Conservation (phyloP, 2,797 vertebrate species). For the Phrynocephalus vlangalii region DNA sequence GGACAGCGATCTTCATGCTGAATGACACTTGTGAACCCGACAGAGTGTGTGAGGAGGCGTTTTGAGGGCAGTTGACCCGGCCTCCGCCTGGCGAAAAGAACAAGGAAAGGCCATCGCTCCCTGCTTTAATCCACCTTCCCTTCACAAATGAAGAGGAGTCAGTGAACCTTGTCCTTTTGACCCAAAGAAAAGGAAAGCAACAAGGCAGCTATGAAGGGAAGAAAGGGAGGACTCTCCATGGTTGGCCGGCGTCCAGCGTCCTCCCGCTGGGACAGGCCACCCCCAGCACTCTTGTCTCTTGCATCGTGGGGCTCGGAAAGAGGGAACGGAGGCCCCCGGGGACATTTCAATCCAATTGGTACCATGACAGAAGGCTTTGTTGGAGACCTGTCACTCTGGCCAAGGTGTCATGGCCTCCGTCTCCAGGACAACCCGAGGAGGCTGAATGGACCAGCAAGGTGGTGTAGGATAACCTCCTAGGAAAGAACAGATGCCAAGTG, state of each 20-base stretch:
- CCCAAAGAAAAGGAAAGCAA: slow-evolving; percentile 10
- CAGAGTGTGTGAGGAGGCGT: slow-evolving; percentile 35
- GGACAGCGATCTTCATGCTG: slow-evolving; percentile 69
- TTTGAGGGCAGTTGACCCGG: slow-evolving; percentile 52
- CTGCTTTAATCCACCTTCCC: slow-evolving; percentile 43
- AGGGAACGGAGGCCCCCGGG: slow-evolving; percentile 19
- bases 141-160: slow-evolving; percentile 34
- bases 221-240: neutral
- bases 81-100: neutral
- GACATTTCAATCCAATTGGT: slow-evolving; percentile 44
- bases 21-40: slow-evolving; percentile 67
- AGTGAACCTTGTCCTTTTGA: slow-evolving; percentile 67
- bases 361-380: slow-evolving; percentile 70
- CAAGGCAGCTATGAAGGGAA: slow-evolving; percentile 27
- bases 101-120: slow-evolving; percentile 66
- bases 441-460: slow-evolving; percentile 44
- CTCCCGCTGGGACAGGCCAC: slow-evolving; percentile 49
- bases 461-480: accelerated
- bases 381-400: slow-evolving; percentile 57
- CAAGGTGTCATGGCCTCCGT: slow-evolving; percentile 63
- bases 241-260: neutral
- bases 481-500: neutral
- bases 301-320: neutral
- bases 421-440: slow-evolving; percentile 55
- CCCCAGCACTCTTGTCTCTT: slow-evolving; percentile 46